Conservation (phyloP, 2,797 vertebrate genomes). For the Hybognathus amarus region DNA sequence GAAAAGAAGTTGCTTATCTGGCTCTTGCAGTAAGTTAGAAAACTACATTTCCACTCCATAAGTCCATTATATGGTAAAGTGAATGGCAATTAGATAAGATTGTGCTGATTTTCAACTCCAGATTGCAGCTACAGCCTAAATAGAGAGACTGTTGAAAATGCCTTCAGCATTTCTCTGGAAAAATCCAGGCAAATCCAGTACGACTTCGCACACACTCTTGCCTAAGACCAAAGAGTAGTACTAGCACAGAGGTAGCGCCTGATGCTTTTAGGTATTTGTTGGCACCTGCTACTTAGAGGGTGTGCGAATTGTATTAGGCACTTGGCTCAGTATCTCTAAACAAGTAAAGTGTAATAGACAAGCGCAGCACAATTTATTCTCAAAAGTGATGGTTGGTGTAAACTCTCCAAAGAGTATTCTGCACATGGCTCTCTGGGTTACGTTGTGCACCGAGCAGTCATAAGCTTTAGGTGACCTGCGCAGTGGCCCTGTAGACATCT, state of each 20-base stretch:
- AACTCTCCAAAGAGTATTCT: conserved; percentile 60
- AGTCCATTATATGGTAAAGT: conserved; percentile 34
- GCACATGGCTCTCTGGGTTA: conserved; percentile 50
- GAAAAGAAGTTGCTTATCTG: conserved; percentile 45
- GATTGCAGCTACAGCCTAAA: conserved; percentile 33
- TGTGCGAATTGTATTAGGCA: conserved; percentile 7
- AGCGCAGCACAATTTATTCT: conserved; percentile 46
- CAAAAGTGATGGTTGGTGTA: conserved; percentile 56
- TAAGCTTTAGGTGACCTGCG: conserved; percentile 50
- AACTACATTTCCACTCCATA: conserved; percentile 30
- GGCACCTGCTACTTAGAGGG: conserved; percentile 24
- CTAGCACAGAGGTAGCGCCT: conserved; percentile 1
- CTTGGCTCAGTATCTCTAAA: conserved; percentile 25
- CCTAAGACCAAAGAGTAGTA: neutral
- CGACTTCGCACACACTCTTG: neutral
- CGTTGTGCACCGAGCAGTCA: conserved; percentile 67
- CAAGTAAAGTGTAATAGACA: conserved; percentile 29
- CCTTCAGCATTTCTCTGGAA: conserved; percentile 19
- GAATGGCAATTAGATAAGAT: conserved; percentile 22
- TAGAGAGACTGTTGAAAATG: neutral
- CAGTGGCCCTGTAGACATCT: conserved; percentile 53
- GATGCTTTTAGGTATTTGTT: conserved; percentile 35
- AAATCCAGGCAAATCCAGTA: conserved; percentile 32
- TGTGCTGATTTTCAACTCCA: conserved; percentile 46
- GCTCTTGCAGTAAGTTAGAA: conserved; percentile 32